Evolutionary conservation across 2,797 vertebrate species (phyloP).

Genomic region (Pristis pectinata): DNA sequence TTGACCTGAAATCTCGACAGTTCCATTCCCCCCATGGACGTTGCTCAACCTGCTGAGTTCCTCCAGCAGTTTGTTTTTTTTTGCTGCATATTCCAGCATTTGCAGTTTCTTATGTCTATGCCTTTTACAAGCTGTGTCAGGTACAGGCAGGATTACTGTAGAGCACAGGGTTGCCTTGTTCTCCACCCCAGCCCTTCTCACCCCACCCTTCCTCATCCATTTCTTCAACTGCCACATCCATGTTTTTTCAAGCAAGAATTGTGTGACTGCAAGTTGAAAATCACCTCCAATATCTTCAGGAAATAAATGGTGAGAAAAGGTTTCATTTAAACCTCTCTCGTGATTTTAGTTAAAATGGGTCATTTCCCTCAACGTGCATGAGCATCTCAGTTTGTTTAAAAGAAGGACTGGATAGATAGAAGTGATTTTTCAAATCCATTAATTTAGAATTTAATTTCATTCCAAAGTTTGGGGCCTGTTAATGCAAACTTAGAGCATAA

Average conservation of each 20-base stretch:
- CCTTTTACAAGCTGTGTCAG: too few species aligned
- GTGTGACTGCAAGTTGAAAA: neutral
- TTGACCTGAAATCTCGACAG: too few species aligned
- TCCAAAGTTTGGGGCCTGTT: neutral
- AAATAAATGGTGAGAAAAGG: neutral
- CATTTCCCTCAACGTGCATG: neutral
- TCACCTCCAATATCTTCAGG: neutral
- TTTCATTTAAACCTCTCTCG: neutral
- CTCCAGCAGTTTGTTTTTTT: too few species aligned
- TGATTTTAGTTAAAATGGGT: neutral
- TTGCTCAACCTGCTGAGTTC: too few species aligned
- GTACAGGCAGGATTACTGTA: too few species aligned
- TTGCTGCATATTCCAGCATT: too few species aligned
- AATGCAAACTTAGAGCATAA: neutral
- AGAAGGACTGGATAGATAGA: neutral
- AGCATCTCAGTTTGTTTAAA: neutral
- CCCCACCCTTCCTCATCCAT: neutral
- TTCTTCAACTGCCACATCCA: constrained; percentile 47
- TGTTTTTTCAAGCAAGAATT: constrained; percentile 43
- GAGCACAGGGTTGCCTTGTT: too few species aligned
- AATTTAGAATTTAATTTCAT: neutral
- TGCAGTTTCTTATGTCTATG: too few species aligned
- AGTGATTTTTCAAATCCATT: neutral
- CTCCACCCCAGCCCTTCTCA: neutral
- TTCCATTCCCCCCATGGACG: too few species aligned